These are phyloP conservation scores for Chinchilla lanigera DNA, from an alignment of 2,113 vertebrate species.

Conservation along the genomic window DNA sequence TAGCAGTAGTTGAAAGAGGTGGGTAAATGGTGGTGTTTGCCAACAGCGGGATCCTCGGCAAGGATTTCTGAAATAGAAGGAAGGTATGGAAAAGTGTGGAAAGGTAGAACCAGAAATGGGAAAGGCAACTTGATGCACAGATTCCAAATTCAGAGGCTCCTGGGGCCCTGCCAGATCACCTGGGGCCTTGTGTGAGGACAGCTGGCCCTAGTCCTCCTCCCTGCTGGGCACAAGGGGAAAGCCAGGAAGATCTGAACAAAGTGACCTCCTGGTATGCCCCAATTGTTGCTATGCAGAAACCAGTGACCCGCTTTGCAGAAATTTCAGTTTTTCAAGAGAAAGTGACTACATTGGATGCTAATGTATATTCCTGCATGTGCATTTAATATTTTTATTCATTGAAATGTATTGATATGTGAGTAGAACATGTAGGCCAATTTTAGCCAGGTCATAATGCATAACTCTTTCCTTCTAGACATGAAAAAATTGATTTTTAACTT, in stretches of 20 bases:
- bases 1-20: background rate
- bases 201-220: background rate
- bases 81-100: background rate
- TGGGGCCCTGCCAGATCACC: background rate
- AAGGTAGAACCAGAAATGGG: background rate
- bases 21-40: background rate
- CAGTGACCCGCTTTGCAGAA: background rate
- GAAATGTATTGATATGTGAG: background rate
- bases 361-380: background rate
- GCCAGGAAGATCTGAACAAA: fast-evolving
- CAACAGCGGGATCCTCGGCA: background rate
- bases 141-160: background rate
- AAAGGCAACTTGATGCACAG: background rate
- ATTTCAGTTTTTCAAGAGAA: background rate
- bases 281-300: fast-evolving
- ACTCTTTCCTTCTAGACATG: background rate
- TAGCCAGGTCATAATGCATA: background rate
- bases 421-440: background rate
- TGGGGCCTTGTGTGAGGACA: background rate
- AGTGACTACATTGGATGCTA: background rate
- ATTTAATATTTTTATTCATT: slow-evolving; percentile 35
- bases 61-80: background rate
- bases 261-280: fast-evolving
- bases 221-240: background rate
- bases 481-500: background rate